These are phyloP conservation scores for Branchinecta lindahli DNA, from an alignment of 1,140 invertebrate genomes.

Conservation along the genomic window DNA sequence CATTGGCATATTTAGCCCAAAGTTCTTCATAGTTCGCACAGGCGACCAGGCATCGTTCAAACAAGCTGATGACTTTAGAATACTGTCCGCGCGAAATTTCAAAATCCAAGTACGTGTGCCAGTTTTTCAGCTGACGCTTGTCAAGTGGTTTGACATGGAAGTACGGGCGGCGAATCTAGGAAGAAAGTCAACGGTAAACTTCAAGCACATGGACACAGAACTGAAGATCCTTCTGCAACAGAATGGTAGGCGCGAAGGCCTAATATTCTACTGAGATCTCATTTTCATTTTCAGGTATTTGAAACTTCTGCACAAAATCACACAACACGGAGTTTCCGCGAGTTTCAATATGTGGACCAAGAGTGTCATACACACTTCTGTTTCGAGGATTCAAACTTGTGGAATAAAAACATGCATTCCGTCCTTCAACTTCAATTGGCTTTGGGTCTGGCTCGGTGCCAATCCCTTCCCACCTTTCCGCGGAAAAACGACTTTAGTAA, in stretches of 20 bases:
- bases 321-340: constrained; percentile 2
- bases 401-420: too few relatives aligned
- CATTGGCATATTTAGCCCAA: constrained; percentile 46
- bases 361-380: too few relatives aligned
- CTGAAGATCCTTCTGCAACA: constrained; percentile 21
- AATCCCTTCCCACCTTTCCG: too few relatives aligned
- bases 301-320: neutral
- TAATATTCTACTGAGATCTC: constrained; percentile 13
- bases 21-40: constrained; percentile 96
- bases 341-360: neutral
- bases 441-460: too few relatives aligned
- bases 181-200: constrained; percentile 16
- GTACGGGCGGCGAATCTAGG: constrained; percentile 87
- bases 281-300: too few relatives aligned
- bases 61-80: constrained; percentile 68
- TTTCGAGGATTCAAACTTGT: too few relatives aligned
- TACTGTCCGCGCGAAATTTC: constrained; percentile 76
- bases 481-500: too few relatives aligned
- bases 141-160: constrained; percentile 96
- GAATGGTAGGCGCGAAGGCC: constrained; percentile 20
- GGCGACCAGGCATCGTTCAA: constrained; percentile 89
- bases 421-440: too few relatives aligned
- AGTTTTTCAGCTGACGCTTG: constrained; percentile 86
- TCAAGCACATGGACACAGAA: constrained; percentile 12
- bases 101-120: constrained; percentile 90